Base-by-base conservation (phyloP, 2,113 vertebrate species). In the Mirounga angustirostris region DNA sequence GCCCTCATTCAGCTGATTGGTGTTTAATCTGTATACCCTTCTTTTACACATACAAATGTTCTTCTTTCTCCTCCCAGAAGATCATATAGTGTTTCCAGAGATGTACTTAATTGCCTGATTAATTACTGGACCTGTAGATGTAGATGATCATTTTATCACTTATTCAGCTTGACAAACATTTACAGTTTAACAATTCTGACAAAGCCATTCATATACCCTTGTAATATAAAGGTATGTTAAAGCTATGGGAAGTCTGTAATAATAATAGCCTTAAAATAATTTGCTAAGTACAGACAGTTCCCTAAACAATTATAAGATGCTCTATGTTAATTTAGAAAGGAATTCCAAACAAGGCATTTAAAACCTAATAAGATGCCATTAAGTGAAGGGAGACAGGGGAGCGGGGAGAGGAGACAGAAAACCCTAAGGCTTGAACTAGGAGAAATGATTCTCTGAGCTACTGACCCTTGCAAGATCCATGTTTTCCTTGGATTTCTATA, bases 301-400 rank as follows among this genome's bases (percentile, higher is more conserved):
- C 94, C 95, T 97, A 95, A 97, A 82, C 97, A 98, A 98, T 98
- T 97, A 98, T 14, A 97, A 97, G 96, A 96, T 65, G 56, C 50
- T 97, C 80, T 87, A 16, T 54, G 93, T 76, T 96, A 56, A 83
- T 98, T 89, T 96, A 96, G 91, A 95, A 97, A 81, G 46, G 95
- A 98, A 97, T 97, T 93, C 76, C 40, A 97, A 97, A 95, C 96
- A 93, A 96, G 85, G 28, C 69, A 98, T 96, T 98, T 98, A 97
- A 97, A 98, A 92, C 91, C 92, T 97, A 74, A 93, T 97, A 98
- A 95, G 97, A 92, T 81, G 61, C 93, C 83, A 97, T 76, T 97
- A 94, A 98, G 83, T 84, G 67, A 94, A 95, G 89, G 63, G 79
- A 97, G 86, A 71, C 2, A 46, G 33, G 24, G 89, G 43, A 43